Percentiles rank a stretch among this genome's conserved stretches.
Evolutionary conservation across 1,140 invertebrate genomes (phyloP).

Genomic region (Mizuhopecten yessoensis): DNA sequence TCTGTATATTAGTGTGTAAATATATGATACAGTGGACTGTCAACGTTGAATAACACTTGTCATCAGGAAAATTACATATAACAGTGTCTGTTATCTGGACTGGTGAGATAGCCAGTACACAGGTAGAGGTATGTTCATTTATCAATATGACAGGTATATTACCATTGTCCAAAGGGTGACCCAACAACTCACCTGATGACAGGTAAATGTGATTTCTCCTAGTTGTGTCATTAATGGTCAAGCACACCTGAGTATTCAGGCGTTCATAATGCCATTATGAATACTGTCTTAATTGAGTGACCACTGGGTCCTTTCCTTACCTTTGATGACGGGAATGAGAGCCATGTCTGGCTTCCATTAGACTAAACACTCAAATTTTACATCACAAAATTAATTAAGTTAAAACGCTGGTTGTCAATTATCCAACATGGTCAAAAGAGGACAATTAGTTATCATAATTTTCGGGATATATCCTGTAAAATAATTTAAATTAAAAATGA

Average conservation of each 20-base stretch:
- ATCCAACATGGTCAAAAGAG: background rate
- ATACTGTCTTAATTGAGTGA: background rate
- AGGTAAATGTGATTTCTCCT: conserved; percentile 2
- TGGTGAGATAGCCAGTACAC: background rate
- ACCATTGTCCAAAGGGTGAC: background rate
- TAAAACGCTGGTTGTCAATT: background rate
- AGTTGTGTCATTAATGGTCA: conserved; percentile 21
- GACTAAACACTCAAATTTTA: background rate
- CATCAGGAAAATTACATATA: background rate
- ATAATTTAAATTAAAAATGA: background rate
- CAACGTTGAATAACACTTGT: background rate
- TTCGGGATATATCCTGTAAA: background rate
- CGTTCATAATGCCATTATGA: conserved; percentile 3
- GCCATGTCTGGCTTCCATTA: background rate
- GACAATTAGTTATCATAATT: background rate
- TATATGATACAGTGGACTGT: no score
- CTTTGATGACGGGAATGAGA: background rate
- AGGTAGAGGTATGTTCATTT: conserved; percentile 10
- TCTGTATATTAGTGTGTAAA: no score
- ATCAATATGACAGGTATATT: background rate
- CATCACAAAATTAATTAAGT: background rate
- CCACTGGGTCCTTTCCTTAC: background rate
- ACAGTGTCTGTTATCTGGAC: background rate
- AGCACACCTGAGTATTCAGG: conserved; percentile 4
- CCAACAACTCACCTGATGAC: background rate